Evolutionary conservation across 2,797 vertebrate genomes (phyloP).

Genomic region (Notoglanidium macrostoma): DNA sequence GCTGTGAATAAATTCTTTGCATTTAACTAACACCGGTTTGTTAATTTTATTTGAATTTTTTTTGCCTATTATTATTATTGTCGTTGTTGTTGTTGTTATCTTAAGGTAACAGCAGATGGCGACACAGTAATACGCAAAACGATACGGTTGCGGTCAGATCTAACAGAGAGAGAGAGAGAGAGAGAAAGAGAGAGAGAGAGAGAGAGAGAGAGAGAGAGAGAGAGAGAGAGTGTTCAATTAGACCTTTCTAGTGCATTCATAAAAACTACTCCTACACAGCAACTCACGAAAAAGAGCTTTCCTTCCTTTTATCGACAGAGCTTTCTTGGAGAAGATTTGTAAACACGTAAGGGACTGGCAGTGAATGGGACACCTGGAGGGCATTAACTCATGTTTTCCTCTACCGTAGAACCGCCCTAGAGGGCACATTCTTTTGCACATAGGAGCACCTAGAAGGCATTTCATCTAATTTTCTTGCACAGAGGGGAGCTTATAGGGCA

Average conservation of each 20-base stretch:
- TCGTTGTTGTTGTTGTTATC: background rate
- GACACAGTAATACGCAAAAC: background rate
- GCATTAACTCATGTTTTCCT: background rate
- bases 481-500: background rate
- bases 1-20: background rate
- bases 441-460: background rate
- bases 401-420: background rate
- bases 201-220: constrained; percentile 4
- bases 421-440: background rate
- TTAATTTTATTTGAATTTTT: background rate
- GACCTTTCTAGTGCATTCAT: background rate
- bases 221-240: background rate
- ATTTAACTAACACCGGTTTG: background rate
- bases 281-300: too few relatives aligned
- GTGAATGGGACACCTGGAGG: background rate
- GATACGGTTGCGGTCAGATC: background rate
- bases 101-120: background rate
- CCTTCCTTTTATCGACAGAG: too few relatives aligned
- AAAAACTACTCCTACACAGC: background rate
- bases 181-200: background rate
- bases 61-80: background rate
- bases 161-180: background rate
- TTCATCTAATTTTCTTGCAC: background rate
- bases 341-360: background rate
- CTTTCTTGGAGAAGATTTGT: background rate